Percentiles rank a stretch among this genome's conserved stretches.
Evolutionary conservation across 1,140 invertebrate species (phyloP).

Genomic region (Ditylenchus dipsaci): DNA sequence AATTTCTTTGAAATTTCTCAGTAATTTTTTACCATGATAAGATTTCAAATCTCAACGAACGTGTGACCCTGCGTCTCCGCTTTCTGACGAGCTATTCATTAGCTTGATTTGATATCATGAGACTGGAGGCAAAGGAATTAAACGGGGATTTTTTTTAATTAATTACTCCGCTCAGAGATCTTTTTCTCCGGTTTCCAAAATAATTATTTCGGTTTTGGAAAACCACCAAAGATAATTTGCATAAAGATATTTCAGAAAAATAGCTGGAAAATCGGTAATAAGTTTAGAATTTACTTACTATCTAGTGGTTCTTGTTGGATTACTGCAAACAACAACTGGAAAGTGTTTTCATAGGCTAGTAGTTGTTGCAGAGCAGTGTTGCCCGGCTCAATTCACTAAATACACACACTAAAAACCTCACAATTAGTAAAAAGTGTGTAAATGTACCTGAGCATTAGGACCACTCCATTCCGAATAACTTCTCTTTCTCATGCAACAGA

Average conservation of each 20-base stretch:
- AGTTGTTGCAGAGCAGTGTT: constrained; percentile 99
- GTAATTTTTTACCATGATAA: too few species aligned
- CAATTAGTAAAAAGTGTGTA: too few species aligned
- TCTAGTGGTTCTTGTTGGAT: constrained; percentile 79
- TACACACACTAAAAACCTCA: too few species aligned
- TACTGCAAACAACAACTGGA: constrained; percentile 88
- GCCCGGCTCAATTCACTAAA: constrained; percentile 80
- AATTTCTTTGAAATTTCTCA: too few species aligned
- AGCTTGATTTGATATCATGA: too few species aligned
- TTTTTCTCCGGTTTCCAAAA: too few species aligned
- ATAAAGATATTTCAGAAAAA: neutral
- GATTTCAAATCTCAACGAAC: too few species aligned
- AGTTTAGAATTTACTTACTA: constrained; percentile 70
- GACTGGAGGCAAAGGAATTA: too few species aligned
- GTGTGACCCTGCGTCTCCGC: too few species aligned
- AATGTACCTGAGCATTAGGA: constrained; percentile 73
- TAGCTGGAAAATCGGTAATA: constrained; percentile 13
- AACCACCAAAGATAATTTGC: neutral
- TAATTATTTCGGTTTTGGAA: neutral
- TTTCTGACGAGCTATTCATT: too few species aligned
- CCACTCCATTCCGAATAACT: constrained; percentile 86
- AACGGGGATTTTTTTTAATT: too few species aligned
- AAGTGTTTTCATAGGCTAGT: constrained; percentile 97
- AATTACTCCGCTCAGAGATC: too few species aligned
- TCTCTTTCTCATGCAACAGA: constrained; percentile 71